Percentiles rank a stretch among this genome's conserved stretches.
Evolutionary conservation across 92 coral and sea anemone species (phyloP).

Genomic region (Montipora capitata): DNA sequence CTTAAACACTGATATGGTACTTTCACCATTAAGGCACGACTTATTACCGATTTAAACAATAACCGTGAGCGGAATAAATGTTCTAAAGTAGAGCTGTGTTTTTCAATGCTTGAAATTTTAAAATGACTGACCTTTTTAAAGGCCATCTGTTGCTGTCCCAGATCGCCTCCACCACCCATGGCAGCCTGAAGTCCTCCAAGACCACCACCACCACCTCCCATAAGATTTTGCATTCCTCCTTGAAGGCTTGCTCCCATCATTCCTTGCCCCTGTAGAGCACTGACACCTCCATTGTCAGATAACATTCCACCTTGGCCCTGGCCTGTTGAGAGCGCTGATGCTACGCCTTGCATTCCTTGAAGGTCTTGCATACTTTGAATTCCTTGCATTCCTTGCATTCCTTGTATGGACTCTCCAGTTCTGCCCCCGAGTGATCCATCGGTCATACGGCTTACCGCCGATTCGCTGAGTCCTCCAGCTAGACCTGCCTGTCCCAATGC

Average conservation of each 20-base stretch:
- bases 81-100: too few species aligned
- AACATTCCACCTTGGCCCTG: constrained; percentile 49
- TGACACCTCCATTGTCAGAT: constrained; percentile 37
- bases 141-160: constrained; percentile 69
- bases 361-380: constrained; percentile 25
- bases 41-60: too few species aligned
- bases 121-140: constrained; percentile 60
- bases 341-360: constrained; percentile 45
- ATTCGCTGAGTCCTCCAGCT: constrained; percentile 35
- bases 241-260: constrained; percentile 38
- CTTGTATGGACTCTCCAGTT: constrained; percentile 28
- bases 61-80: too few species aligned
- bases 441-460: constrained; percentile 49
- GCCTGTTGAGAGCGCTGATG: constrained; percentile 48
- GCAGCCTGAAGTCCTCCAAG: constrained; percentile 40
- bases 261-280: constrained; percentile 45
- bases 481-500: constrained; percentile 18
- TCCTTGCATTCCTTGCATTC: constrained; percentile 32
- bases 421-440: constrained; percentile 26
- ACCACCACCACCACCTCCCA: constrained; percentile 57
- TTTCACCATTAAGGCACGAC: not conserved
- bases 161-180: constrained; percentile 66
- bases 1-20: not conserved
- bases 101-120: too few species aligned
- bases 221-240: constrained; percentile 47